Evolutionary conservation across 2,797 vertebrate genomes (phyloP), one percentile per base, ranked within the genome.

Genomic region (Liparis tanakae): DNA sequence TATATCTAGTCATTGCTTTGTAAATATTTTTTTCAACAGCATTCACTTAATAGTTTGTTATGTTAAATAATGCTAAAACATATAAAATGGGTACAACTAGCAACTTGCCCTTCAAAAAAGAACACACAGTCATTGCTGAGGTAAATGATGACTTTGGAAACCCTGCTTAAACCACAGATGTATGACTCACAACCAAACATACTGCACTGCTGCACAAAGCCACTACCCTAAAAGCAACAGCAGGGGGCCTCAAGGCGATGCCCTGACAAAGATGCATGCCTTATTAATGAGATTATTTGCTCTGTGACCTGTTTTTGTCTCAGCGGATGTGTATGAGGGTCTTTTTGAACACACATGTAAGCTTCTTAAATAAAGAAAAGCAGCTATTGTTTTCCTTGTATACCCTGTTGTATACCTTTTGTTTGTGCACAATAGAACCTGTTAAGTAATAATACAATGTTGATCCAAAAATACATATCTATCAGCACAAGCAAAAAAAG

Each of bases 241-340:
- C 92, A 94, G 93, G 51, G 91, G 92, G 91, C 91, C 84, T 89
- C 50, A 4, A 92, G 92, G 93, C 88, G 86, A 93, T 85, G 90
- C n/a, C 82, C 85, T 14, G 20, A 79, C 44, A 77, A 44, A 72
- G 57, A 82, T 50, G 56, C 43, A 88, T 91, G 79, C 34, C 41
- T 89, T 88, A 84, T 90, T 91, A 85, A 90, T 90, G 80, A 90
- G 82, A 53, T 70, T 58, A 56, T 82, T 41, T 72, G 63, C 73
- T 63, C 58, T 83, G 67, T 84, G 82, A 75, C 72, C 67, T 55
- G 53, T 80, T 51, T 71, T 67, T 80, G 41, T 72, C 76, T 65
- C 62, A 76, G 70, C 64, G 74, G 66, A 83, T 80, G 75, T 79
- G 41, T 13, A 17, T 62, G 70, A 37, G 34, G 46, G 64, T 70